phyloP scores from a whole-genome alignment of 2,113 vertebrate species.

The Equus przewalskii region DNA sequence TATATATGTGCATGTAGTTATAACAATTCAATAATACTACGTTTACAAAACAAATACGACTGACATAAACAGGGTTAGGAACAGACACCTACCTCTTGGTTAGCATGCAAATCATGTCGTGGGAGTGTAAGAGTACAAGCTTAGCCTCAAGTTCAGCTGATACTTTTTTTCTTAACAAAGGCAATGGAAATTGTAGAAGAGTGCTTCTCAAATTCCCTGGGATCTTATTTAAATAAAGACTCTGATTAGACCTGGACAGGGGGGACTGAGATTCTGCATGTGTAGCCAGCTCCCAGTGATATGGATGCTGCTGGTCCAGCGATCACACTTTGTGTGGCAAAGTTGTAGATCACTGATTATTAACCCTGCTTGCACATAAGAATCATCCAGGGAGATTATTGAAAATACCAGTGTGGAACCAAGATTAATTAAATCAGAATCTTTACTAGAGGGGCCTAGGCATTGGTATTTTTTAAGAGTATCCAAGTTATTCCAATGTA shows the following conservation, averaged over 20 bases:
- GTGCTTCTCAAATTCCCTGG: background rate
- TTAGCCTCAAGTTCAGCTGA: background rate
- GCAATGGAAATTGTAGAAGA: background rate
- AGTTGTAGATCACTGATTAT: background rate
- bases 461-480: background rate
- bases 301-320: background rate
- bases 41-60: background rate
- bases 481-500: background rate
- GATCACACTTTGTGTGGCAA: background rate
- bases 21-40: background rate
- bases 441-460: background rate
- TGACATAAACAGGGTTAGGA: background rate
- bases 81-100: background rate
- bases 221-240: background rate
- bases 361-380: background rate
- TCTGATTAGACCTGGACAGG: background rate
- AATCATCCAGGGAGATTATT: background rate
- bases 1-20: background rate
- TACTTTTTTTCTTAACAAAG: background rate
- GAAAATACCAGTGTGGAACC: background rate
- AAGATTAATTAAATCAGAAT: background rate
- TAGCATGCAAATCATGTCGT: background rate
- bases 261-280: background rate
- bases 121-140: background rate
- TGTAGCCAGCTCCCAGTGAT: background rate